These are phyloP conservation scores for Drosophila melanocephala DNA, from an alignment of 2,888 invertebrate genomes.

Conservation along the genomic window DNA sequence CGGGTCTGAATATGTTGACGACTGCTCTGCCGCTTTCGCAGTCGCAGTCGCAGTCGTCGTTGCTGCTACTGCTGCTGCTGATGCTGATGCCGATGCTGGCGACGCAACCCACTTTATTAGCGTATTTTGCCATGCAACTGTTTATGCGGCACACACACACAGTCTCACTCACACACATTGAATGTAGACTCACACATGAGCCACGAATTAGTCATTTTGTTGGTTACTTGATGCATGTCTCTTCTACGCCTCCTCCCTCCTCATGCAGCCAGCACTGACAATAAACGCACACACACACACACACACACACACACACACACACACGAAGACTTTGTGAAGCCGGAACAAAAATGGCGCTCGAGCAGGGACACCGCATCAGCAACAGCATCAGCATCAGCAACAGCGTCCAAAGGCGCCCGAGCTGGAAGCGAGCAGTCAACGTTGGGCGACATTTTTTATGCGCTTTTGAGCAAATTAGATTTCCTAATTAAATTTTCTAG, in stretches of 20 bases:
- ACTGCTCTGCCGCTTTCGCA: conserved; percentile 27
- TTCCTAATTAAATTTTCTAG: conserved; percentile 85
- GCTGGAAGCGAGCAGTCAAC: conserved; percentile 28
- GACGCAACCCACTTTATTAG: conserved; percentile 77
- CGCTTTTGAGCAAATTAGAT: conserved; percentile 86
- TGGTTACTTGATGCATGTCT: conserved; percentile 83
- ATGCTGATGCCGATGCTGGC: conserved; percentile 33
- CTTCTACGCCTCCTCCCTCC: conserved; percentile 18
- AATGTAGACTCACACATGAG: conserved; percentile 39
- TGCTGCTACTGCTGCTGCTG: conserved; percentile 11
- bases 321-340: conserved; percentile 32
- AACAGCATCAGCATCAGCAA: not conserved
- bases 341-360: conserved; percentile 69
- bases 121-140: conserved; percentile 83
- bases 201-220: conserved; percentile 83
- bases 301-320: conserved; percentile 37
- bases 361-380: conserved; percentile 16
- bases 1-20: conserved; percentile 9
- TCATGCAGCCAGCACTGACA: conserved; percentile 40
- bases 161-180: conserved; percentile 1
- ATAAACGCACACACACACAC: conserved; percentile 45
- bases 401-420: conserved; percentile 43
- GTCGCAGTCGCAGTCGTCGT: conserved; percentile 4
- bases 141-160: conserved; percentile 68
- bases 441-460: conserved; percentile 83